phyloP scores from a whole-genome alignment of 1,140 invertebrate species.

The Bombus turneri region DNA sequence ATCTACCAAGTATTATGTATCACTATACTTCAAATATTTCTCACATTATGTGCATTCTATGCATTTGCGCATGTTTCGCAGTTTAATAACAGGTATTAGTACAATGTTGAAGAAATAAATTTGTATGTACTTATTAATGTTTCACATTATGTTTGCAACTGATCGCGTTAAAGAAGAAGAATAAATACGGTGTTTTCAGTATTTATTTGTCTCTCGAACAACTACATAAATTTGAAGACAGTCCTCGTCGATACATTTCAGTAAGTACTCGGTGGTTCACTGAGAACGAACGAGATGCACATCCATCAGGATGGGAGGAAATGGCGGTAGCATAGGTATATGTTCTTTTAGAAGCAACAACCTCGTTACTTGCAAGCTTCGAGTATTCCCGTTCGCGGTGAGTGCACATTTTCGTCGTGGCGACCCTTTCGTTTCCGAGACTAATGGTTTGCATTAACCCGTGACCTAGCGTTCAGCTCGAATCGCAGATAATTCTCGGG shows the following conservation, averaged over 20 bases:
- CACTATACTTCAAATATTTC: too few relatives aligned
- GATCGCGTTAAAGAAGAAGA: too few relatives aligned
- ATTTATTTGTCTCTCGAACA: too few relatives aligned
- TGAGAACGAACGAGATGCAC: neutral
- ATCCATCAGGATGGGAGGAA: neutral
- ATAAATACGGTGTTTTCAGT: too few relatives aligned
- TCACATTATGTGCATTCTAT: too few relatives aligned
- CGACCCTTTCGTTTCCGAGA: constrained; percentile 64
- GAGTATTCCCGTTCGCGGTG: constrained; percentile 13
- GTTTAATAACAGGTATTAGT: too few relatives aligned
- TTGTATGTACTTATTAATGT: too few relatives aligned
- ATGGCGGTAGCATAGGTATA: neutral
- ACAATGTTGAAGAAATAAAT: too few relatives aligned
- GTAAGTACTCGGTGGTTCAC: neutral
- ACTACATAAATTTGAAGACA: too few relatives aligned
- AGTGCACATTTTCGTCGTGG: constrained; percentile 62
- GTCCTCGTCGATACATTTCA: neutral
- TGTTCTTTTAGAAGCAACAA: constrained; percentile 20
- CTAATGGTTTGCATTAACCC: constrained; percentile 74
- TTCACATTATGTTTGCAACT: too few relatives aligned
- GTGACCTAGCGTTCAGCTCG: constrained; percentile 47
- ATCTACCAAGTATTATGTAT: too few relatives aligned
- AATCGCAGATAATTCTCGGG: constrained; percentile 44
- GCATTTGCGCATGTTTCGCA: too few relatives aligned
- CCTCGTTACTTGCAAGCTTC: constrained; percentile 11